These are phyloP conservation scores for Conus betulinus DNA, from an alignment of 1,140 invertebrate genomes.

Conservation along the genomic window DNA sequence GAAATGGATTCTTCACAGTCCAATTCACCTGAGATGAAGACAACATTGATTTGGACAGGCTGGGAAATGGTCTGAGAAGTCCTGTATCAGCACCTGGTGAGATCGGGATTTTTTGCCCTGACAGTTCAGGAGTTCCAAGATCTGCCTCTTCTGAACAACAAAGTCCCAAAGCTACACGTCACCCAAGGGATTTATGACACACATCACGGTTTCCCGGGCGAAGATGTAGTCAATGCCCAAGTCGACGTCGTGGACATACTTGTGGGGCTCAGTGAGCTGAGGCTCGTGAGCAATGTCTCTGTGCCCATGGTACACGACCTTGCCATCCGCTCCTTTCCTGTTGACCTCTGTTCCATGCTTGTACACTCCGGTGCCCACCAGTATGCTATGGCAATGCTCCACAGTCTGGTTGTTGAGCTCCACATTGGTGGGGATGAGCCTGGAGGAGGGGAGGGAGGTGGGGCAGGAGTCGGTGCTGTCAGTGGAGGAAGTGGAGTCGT, in stretches of 20 bases:
- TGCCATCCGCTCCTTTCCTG: constrained; percentile 30
- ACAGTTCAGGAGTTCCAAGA: too few species aligned
- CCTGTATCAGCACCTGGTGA: too few species aligned
- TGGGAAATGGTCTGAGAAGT: too few species aligned
- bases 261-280: constrained; percentile 65
- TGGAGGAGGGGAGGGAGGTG: constrained; percentile 48
- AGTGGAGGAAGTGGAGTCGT: background rate
- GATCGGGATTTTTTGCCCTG: too few species aligned
- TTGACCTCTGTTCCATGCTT: constrained; percentile 53
- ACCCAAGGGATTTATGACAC: background rate
- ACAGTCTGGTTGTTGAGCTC: constrained; percentile 68
- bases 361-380: constrained; percentile 76
- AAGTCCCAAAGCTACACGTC: too few species aligned
- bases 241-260: constrained; percentile 65
- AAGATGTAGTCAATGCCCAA: constrained; percentile 67
- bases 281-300: constrained; percentile 70
- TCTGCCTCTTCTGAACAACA: too few species aligned
- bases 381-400: constrained; percentile 63
- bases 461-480: constrained; percentile 3
- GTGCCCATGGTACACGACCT: constrained; percentile 67
- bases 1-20: too few species aligned
- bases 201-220: constrained; percentile 57
- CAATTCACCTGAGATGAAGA: too few species aligned
- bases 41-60: too few species aligned
- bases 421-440: constrained; percentile 62